These are phyloP conservation scores for Oreortyx pictus DNA, from an alignment of 2,797 vertebrate genomes.

Conservation along the genomic window DNA sequence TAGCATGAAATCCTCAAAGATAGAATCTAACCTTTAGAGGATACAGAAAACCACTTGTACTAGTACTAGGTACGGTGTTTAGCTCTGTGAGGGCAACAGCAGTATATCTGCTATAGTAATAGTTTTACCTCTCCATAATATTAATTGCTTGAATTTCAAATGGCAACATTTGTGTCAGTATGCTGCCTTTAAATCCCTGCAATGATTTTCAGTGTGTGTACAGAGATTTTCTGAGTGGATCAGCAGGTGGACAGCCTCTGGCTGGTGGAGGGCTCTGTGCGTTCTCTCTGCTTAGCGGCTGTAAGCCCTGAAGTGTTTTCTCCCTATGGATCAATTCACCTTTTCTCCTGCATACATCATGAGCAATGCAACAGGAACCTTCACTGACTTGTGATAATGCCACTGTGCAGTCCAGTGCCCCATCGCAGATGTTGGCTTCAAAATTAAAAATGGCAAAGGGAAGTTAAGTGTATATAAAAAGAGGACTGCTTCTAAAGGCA, in stretches of 20 bases:
- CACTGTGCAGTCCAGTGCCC: background rate
- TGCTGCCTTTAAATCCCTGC: background rate
- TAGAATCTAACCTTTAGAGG: conserved; percentile 5
- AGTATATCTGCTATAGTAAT: background rate
- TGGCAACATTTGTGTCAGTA: background rate
- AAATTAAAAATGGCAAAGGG: background rate
- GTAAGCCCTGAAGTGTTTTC: background rate
- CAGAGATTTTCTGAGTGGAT: background rate
- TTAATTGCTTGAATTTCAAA: conserved; percentile 29
- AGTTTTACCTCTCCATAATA: background rate
- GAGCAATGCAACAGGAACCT: background rate
- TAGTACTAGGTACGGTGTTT: background rate
- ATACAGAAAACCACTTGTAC: conserved; percentile 15
- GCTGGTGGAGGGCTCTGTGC: background rate
- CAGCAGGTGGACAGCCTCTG: conserved; percentile 3
- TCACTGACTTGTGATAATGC: background rate
- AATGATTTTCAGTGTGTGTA: background rate
- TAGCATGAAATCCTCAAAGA: conserved; percentile 9
- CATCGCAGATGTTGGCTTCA: background rate
- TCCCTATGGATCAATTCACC: background rate
- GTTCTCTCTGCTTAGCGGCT: background rate
- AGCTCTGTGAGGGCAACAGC: conserved; percentile 16
- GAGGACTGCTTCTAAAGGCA: background rate
- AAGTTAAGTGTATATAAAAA: background rate
- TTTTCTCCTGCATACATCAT: background rate